Percentiles rank a stretch among this genome's conserved stretches.
Evolutionary conservation across 2,888 invertebrate species (phyloP).

Genomic region (Diloba caeruleocephala): DNA sequence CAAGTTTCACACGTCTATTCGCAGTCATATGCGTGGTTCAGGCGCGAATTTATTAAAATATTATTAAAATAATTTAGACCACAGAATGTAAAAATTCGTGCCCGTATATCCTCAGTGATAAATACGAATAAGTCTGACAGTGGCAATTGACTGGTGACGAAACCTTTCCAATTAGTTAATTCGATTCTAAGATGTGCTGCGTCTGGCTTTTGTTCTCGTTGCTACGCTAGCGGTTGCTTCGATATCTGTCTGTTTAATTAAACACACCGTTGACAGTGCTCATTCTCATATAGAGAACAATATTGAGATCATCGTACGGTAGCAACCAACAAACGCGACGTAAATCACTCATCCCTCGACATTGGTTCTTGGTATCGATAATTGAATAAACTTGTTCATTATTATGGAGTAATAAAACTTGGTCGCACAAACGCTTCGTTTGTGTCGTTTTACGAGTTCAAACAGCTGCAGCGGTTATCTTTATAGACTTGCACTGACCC

Average conservation of each 20-base stretch:
- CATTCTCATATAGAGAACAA: constrained; percentile 31
- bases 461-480: constrained; percentile 80
- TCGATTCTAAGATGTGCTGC: constrained; percentile 61
- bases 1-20: too few species aligned
- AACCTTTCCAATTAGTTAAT: constrained; percentile 79
- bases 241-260: constrained; percentile 26
- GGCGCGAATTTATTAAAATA: too few species aligned
- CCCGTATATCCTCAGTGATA: constrained; percentile 66
- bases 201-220: constrained; percentile 57
- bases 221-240: constrained; percentile 49
- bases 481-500: constrained; percentile 75
- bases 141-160: constrained; percentile 77
- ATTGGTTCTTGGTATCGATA: constrained; percentile 82
- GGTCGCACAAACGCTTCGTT: constrained; percentile 76
- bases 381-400: constrained; percentile 87
- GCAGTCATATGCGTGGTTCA: too few species aligned
- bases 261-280: constrained; percentile 26
- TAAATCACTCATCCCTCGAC: constrained; percentile 81
- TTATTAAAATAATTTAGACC: neutral
- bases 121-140: constrained; percentile 75
- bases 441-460: constrained; percentile 82
- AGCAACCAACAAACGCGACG: constrained; percentile 53
- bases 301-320: constrained; percentile 58
- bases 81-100: constrained; percentile 18
- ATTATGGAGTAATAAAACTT: constrained; percentile 79